Evolutionary conservation across 2,797 vertebrate genomes (phyloP).

Genomic region (Bovichtus diacanthus): DNA sequence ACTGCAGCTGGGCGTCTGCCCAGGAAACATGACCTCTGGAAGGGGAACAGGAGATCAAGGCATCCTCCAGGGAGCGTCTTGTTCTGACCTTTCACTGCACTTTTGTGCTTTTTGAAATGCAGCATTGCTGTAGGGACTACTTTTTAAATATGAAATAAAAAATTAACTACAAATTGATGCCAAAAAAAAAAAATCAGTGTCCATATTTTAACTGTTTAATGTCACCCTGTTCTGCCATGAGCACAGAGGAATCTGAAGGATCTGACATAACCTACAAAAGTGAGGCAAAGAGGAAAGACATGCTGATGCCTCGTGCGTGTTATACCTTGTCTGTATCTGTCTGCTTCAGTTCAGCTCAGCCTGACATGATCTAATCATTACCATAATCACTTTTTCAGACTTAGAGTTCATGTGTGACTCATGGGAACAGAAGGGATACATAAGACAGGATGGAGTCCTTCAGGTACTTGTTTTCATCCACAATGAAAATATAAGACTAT

Average conservation of each 20-base stretch:
- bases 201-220: background rate
- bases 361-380: slow-evolving; percentile 42
- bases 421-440: slow-evolving; percentile 16
- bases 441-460: slow-evolving; percentile 8
- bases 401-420: slow-evolving; percentile 28
- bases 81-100: slow-evolving; percentile 6
- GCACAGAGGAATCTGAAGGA: slow-evolving; percentile 12
- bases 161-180: slow-evolving; percentile 2
- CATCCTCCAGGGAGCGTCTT: slow-evolving; percentile 15
- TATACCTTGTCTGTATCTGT: slow-evolving; percentile 32
- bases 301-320: slow-evolving; percentile 18
- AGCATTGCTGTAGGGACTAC: background rate
- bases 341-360: slow-evolving; percentile 20
- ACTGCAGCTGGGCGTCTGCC: slow-evolving; percentile 40
- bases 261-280: slow-evolving; percentile 11
- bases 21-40: slow-evolving; percentile 67
- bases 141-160: slow-evolving; percentile 12
- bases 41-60: slow-evolving; percentile 34
- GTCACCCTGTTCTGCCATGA: background rate
- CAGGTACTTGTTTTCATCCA: slow-evolving; percentile 2
- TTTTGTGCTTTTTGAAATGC: background rate
- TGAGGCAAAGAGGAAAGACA: background rate
- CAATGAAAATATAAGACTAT: background rate
- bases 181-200: background rate
- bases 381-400: slow-evolving; percentile 46